Percentiles rank a stretch among this genome's conserved stretches.
Conservation (phyloP, 2,888 invertebrate genomes). For the Drosophila demipolita region DNA sequence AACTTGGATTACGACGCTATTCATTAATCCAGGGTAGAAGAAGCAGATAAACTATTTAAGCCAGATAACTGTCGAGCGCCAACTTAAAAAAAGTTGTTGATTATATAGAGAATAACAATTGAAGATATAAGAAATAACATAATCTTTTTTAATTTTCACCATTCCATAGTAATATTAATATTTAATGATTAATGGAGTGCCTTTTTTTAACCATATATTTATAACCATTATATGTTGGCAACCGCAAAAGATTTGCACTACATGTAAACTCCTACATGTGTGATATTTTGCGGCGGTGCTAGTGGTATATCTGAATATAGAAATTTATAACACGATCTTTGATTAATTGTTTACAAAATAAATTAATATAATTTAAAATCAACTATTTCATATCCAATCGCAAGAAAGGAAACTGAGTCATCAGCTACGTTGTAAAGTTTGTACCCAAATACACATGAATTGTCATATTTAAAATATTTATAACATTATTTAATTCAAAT, state of each 20-base stretch:
- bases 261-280: slow-evolving; percentile 17
- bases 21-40: too few relatives aligned
- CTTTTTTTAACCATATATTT: neutral
- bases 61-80: neutral
- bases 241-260: slow-evolving; percentile 2
- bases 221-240: neutral
- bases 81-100: neutral
- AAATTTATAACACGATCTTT: neutral
- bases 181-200: neutral
- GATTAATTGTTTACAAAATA: neutral
- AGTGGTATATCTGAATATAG: neutral
- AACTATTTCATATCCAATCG: neutral
- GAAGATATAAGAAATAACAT: neutral
- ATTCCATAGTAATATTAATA: neutral
- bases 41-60: neutral
- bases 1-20: neutral
- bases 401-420: neutral
- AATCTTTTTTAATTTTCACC: neutral
- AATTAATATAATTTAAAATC: too few relatives aligned
- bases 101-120: neutral
- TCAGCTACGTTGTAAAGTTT: too few relatives aligned
- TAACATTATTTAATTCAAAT: too few relatives aligned
- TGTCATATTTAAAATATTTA: too few relatives aligned
- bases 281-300: slow-evolving; percentile 12
- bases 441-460: too few relatives aligned